A percentile compares a stretch with the other conserved stretches of the same genome.
phyloP scores from a whole-genome alignment of 2,888 invertebrate species.

The Hydroisotoma schaefferi region DNA sequence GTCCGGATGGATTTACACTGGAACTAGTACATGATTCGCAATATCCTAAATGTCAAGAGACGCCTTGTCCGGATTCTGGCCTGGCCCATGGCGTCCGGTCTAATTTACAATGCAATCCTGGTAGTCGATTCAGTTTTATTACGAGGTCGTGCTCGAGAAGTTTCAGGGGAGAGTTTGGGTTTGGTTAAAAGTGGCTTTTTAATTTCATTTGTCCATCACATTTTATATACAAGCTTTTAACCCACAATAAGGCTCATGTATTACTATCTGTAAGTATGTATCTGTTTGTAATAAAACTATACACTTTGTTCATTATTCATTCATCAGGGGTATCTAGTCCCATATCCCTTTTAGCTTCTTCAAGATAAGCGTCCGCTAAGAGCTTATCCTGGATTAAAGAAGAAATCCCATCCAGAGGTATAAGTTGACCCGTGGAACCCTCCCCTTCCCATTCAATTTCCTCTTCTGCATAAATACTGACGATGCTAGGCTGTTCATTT shows the following conservation, averaged over 20 bases:
- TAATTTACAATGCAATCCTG: neutral
- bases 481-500: neutral
- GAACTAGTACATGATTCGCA: conserved; percentile 27
- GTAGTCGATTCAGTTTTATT: conserved; percentile 9
- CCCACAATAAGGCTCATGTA: too few species aligned
- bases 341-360: neutral
- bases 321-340: too few species aligned
- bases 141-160: neutral
- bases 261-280: too few species aligned
- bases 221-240: too few species aligned
- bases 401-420: too few species aligned
- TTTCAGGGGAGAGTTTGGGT: neutral
- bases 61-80: neutral
- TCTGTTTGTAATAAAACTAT: too few species aligned
- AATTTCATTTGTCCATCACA: too few species aligned
- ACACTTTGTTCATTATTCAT: too few species aligned
- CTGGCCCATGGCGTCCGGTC: conserved; percentile 8
- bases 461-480: neutral
- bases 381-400: too few species aligned
- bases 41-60: conserved; percentile 20
- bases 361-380: too few species aligned
- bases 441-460: neutral
- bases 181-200: too few species aligned
- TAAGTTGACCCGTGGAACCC: too few species aligned
- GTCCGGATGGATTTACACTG: conserved; percentile 18